Base-by-base conservation (phyloP, 37 sponge, comb jelly and placozoan genomes). In the Hormiphora californensis region DNA sequence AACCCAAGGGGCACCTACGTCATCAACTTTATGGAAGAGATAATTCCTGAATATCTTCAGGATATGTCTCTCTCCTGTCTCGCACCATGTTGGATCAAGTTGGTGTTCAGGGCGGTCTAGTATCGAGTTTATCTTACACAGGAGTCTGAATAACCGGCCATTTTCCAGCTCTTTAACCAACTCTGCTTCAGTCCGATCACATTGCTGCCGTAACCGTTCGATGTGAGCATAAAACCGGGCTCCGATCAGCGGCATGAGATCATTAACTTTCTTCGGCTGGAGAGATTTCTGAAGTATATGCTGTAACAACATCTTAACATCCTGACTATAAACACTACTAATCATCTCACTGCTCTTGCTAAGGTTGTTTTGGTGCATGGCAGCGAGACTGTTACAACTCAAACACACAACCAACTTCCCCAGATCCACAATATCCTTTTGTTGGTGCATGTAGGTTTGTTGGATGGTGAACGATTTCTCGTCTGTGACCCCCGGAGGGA, bases 61-160 rank as follows among this genome's bases (percentile, higher is more conserved):
- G 34, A 94, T 69, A 86, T 94, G 92, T 8, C 94, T 69, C 44
- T 94, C 94, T 12, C 94, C 93, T 40, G 94, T 94, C 85, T 94
- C 93, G 19, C 92, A 68, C 94, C 94, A 94, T 51, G 86, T 69
- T 30, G 67, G 86, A 65, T 94, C 94, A 22, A 90, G 63, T 27
- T 40, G 35, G 44, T 73, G 81, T 21, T 73, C 81, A 40, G 94
- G 93, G 36, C 94, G 87, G 78, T 94, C 94, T 27, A 81, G 92
- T 78, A 94, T 85, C 11, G 85, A 85, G 38, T 94, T 92, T 59
- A 94, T 89, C 67, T 94, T 94, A 39, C 90, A 85, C 28, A 94
- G 68, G 23, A 94, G 44, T 33, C 90, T 54, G 86, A 94, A 92
- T 37, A 94, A 85, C 11, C 94, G 88, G 0, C 93, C 94, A 69